Evolutionary conservation across 2,797 vertebrate genomes (phyloP).

Genomic region (Remorina albescens): DNA sequence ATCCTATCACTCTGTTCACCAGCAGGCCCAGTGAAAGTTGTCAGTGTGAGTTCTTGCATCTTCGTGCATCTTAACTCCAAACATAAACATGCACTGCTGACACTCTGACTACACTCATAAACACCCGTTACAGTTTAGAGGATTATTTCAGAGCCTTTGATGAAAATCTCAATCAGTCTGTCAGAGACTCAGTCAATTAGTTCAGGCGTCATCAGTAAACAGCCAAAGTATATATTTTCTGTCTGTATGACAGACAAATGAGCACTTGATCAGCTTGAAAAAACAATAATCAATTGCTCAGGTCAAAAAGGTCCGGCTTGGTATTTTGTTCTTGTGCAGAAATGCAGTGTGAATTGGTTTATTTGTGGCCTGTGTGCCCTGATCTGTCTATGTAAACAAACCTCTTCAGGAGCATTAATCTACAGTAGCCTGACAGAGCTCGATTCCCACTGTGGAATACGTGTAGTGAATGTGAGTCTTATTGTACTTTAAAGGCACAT

Average conservation of each 20-base stretch:
- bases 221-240: constrained; percentile 13
- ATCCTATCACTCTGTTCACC: constrained; percentile 53
- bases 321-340: constrained; percentile 1
- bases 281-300: constrained; percentile 27
- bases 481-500: constrained; percentile 32
- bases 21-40: constrained; percentile 38
- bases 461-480: constrained; percentile 14
- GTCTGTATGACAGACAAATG: constrained; percentile 35
- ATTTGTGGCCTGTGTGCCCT: background rate
- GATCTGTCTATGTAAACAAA: background rate
- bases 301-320: constrained; percentile 6
- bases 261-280: constrained; percentile 30
- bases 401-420: constrained; percentile 4
- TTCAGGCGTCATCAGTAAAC: constrained; percentile 47
- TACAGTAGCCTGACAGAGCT: constrained; percentile 1
- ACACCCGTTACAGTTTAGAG: constrained; percentile 40
- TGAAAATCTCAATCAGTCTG: constrained; percentile 51
- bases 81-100: constrained; percentile 7
- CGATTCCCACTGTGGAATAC: constrained; percentile 24
- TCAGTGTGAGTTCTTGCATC: constrained; percentile 22
- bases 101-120: constrained; percentile 50
- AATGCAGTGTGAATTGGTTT: background rate
- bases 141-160: constrained; percentile 43
- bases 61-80: constrained; percentile 35
- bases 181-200: constrained; percentile 46